These are phyloP conservation scores for Mus caroli DNA, from an alignment of 2,797 vertebrate species.

Conservation along the genomic window DNA sequence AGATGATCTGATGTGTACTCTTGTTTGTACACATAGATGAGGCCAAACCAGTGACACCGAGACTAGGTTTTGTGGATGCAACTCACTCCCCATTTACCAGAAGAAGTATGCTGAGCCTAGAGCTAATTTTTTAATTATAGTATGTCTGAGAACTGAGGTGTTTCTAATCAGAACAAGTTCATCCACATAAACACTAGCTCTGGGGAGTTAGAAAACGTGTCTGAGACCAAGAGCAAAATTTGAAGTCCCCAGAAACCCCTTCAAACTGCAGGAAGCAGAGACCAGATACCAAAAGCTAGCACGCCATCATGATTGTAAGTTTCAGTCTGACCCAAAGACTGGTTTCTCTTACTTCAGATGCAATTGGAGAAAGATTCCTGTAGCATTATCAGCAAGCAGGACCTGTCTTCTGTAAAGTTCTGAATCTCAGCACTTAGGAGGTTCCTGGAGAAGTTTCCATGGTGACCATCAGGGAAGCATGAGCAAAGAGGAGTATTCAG, in stretches of 20 bases:
- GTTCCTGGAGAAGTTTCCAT: neutral
- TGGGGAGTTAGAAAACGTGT: neutral
- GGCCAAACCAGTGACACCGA: neutral
- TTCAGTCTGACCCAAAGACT: neutral
- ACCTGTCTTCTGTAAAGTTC: neutral
- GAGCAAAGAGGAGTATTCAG: neutral
- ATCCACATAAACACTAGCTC: neutral
- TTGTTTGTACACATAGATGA: neutral
- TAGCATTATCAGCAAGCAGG: neutral
- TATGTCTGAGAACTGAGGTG: neutral
- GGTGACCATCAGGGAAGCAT: neutral
- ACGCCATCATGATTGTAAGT: neutral
- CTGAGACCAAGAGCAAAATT: neutral
- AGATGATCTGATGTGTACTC: neutral
- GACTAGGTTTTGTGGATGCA: too few relatives aligned
- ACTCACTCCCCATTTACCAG: neutral
- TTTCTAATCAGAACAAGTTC: neutral
- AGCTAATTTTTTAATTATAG: neutral
- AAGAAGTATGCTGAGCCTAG: neutral
- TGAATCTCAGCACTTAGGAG: neutral
- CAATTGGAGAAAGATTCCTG: neutral
- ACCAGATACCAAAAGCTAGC: neutral
- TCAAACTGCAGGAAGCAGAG: neutral
- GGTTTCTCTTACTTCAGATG: constrained; percentile 11
- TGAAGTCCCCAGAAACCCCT: neutral